A percentile compares a stretch with the other conserved stretches of the same genome.
Evolutionary conservation across 2,888 invertebrate genomes (phyloP).

Genomic region (Trachelus troglodyta): DNA sequence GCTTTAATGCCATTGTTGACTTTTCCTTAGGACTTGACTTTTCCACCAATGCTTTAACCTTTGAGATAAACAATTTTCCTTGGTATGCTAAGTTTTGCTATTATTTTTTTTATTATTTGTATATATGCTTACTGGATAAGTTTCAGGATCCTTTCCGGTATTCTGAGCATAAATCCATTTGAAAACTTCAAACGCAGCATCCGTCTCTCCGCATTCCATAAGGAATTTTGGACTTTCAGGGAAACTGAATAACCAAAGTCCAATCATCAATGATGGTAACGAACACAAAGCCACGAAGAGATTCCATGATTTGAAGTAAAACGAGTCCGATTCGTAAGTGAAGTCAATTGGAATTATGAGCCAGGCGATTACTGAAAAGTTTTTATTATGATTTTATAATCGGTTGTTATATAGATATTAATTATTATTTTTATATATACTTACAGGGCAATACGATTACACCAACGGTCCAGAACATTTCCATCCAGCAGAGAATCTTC

Average conservation of each 20-base stretch:
- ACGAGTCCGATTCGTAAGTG: conserved; percentile 71
- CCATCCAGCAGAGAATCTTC: conserved; percentile 86
- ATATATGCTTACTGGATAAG: conserved; percentile 76
- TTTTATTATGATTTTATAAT: conserved; percentile 2
- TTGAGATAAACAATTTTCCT: conserved; percentile 18
- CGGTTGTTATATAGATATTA: not conserved
- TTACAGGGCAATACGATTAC: conserved; percentile 80
- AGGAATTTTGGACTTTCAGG: conserved; percentile 88
- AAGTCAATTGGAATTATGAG: conserved; percentile 78
- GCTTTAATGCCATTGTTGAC: conserved; percentile 76
- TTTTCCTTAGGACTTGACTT: conserved; percentile 76
- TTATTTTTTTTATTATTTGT: not conserved
- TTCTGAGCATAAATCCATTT: conserved; percentile 78
- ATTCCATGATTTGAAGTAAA: conserved; percentile 84
- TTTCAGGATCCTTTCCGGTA: conserved; percentile 76
- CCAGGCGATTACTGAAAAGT: conserved; percentile 79
- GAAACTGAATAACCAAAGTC: conserved; percentile 78
- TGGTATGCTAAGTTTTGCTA: not conserved
- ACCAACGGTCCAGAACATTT: conserved; percentile 86
- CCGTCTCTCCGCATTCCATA: conserved; percentile 82
- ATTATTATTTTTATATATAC: conserved; percentile 35
- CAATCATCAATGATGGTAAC: conserved; percentile 76
- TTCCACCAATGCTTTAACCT: conserved; percentile 79
- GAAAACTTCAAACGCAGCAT: conserved; percentile 78
- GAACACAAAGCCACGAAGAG: conserved; percentile 82